Percentiles rank a stretch among this genome's conserved stretches.
Conservation (phyloP, 2,113 vertebrate genomes). For the Anthoscopus minutus region DNA sequence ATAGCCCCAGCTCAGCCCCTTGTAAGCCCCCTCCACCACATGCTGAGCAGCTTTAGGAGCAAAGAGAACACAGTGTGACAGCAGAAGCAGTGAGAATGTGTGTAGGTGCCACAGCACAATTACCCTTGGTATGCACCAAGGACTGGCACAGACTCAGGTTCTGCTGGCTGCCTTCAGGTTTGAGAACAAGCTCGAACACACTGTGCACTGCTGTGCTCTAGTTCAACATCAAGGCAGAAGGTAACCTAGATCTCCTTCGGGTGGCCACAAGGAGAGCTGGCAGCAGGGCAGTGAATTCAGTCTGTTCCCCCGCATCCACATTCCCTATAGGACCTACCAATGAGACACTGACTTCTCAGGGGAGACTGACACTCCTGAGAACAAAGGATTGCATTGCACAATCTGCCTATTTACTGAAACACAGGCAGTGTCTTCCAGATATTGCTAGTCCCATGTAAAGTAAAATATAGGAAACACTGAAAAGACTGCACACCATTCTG, state of each 20-base stretch:
- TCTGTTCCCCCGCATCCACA: background rate
- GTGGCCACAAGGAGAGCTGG: background rate
- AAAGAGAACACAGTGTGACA: background rate
- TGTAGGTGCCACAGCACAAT: background rate
- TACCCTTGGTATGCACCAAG: background rate
- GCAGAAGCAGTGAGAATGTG: rapidly evolving
- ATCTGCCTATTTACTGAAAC: background rate
- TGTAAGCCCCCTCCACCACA: background rate
- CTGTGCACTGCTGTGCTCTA: background rate
- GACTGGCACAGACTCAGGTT: background rate
- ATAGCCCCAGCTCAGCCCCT: background rate
- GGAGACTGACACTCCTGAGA: background rate
- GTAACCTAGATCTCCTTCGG: background rate
- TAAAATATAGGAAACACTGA: background rate
- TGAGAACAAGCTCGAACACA: background rate
- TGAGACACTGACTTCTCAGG: background rate
- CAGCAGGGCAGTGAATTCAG: background rate
- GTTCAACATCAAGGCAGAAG: background rate
- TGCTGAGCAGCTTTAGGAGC: background rate
- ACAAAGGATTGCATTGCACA: background rate
- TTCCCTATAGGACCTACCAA: rapidly evolving
- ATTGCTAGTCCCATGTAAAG: background rate
- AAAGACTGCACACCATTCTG: background rate
- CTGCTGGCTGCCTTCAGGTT: background rate
- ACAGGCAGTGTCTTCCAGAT: background rate